These are phyloP conservation scores for Pararge aegeria DNA, from an alignment of 1,140 invertebrate species.

Conservation along the genomic window DNA sequence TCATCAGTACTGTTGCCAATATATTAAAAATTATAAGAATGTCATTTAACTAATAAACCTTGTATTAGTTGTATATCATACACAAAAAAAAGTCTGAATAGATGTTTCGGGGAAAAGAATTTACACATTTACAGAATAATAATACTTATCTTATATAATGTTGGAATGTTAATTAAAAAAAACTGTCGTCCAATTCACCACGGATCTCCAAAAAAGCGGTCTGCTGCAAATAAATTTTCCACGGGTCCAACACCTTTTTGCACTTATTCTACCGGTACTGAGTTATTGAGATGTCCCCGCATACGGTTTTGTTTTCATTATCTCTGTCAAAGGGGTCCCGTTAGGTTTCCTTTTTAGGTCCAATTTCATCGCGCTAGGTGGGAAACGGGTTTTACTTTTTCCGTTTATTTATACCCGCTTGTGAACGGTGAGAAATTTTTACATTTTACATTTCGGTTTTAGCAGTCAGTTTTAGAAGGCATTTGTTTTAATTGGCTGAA, in stretches of 20 bases:
- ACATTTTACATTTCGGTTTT: too few relatives aligned
- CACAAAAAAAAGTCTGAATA: too few relatives aligned
- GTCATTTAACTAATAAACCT: too few relatives aligned
- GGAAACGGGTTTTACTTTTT: not conserved
- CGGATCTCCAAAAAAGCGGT: not conserved
- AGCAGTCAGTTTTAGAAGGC: too few relatives aligned
- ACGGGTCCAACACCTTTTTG: constrained; percentile 6
- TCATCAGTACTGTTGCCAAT: too few relatives aligned
- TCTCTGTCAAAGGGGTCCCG: constrained; percentile 7
- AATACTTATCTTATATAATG: too few relatives aligned
- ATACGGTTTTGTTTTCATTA: constrained; percentile 13
- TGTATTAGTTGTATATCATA: too few relatives aligned
- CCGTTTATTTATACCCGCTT: not conserved
- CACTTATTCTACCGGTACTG: constrained; percentile 1
- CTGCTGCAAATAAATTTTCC: constrained; percentile 5
- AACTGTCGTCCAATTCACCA: not conserved
- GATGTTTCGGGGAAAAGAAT: too few relatives aligned
- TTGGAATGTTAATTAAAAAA: not conserved
- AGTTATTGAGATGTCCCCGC: constrained; percentile 12
- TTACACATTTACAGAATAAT: too few relatives aligned
- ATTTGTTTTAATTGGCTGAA: too few relatives aligned
- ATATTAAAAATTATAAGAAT: too few relatives aligned
- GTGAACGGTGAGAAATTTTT: not conserved
- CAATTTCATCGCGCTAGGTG: constrained; percentile 1
- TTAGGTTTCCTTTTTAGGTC: constrained; percentile 6